Base-by-base conservation (phyloP, 2,797 vertebrate genomes). In the Lagodon rhomboides region DNA sequence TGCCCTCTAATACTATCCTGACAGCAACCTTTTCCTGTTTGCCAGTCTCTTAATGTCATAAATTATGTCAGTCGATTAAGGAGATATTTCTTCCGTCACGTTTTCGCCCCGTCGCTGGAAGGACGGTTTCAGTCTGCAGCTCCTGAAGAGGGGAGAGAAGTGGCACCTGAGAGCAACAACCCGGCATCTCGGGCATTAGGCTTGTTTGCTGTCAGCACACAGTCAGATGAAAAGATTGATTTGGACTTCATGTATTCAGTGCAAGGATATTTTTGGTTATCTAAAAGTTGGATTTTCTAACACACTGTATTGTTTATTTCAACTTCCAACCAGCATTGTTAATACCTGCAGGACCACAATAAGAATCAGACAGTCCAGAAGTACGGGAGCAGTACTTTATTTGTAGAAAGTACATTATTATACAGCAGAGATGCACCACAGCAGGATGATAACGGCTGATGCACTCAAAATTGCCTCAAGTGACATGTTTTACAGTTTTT, bases 11-110 rank as follows among this genome's bases (percentile, higher is more conserved):
- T 94, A 93, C 93, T 94, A 94, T 96, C 95, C 83, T 89, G 93
- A 96, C 95, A 95, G 95, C 94, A 96, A 94, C 93, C 94, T 96
- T 95, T 96, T 94, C 94, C 96, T 95, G 94, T 94, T 95, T 94
- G 90, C 91, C 74, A 82, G 89, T 92, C 93, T 93, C 93, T 95
- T 94, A 92, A 94, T 77, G 73, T 92, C 91, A 92, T 95, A 96
- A 96, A 95, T 95, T 92, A 95, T 93, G 92, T 94, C 81, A 87
- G 85, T 93, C 87, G 86, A 94, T 93, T 90, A 87, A 75, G 84
- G 63, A 79, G 83, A 85, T 82, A 89, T 90, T 90, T 85, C 49
- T 79, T 62, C 62, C 17, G 63, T 71, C 51, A 61, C 11, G 56
- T 78, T 77, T 78, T 50, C 70, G 68, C 30, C 55, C 68, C 67